A percentile compares a stretch with the other conserved stretches of the same genome.
phyloP scores from a whole-genome alignment of 2,888 invertebrate species.

The Xanthia icteritia region DNA sequence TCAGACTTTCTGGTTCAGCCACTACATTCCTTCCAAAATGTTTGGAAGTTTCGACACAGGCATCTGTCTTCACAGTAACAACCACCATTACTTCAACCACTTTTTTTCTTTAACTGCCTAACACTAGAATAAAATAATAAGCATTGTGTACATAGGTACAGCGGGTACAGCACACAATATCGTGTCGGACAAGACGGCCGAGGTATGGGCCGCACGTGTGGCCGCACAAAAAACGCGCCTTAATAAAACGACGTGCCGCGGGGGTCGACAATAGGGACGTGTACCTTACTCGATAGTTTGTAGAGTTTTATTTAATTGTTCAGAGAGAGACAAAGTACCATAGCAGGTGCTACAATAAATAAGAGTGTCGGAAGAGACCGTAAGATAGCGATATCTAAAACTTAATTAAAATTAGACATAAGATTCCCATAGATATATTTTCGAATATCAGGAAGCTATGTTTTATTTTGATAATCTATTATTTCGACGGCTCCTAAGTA shows the following conservation, averaged over 20 bases:
- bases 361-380: not conserved
- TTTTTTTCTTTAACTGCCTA: slow-evolving; percentile 18
- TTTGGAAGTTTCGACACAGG: not conserved
- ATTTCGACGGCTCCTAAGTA: too few relatives aligned
- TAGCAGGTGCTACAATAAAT: not conserved
- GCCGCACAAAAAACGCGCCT: slow-evolving; percentile 88
- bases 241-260: slow-evolving; percentile 88
- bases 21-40: not conserved
- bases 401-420: not conserved
- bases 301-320: not conserved
- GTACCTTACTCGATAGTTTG: slow-evolving; percentile 39
- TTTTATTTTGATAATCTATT: too few relatives aligned
- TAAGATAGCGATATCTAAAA: not conserved
- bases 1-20: not conserved
- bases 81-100: not conserved
- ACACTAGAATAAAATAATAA: slow-evolving; percentile 49
- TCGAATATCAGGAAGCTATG: too few relatives aligned
- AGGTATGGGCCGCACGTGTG: slow-evolving; percentile 88
- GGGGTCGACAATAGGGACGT: slow-evolving; percentile 79
- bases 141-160: slow-evolving; percentile 48
- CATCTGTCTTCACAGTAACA: not conserved
- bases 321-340: not conserved
- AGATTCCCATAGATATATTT: not conserved
- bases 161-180: slow-evolving; percentile 60
- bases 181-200: slow-evolving; percentile 71